Base-by-base conservation (phyloP, 2,113 vertebrate species). In the Gopherus flavomarginatus region DNA sequence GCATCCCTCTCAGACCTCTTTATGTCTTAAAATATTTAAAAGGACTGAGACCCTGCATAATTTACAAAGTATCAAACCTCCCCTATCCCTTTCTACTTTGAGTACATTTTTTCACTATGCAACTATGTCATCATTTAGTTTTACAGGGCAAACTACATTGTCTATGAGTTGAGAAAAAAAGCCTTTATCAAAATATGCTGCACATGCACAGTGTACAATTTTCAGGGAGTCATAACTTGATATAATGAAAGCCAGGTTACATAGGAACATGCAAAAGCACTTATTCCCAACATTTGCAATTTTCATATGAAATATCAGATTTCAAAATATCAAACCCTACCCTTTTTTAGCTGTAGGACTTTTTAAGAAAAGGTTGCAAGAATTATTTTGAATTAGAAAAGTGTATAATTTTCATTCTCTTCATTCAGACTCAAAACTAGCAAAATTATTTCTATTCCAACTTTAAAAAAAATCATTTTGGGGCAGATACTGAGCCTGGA, bases 281-380 rank as follows among this genome's bases (percentile, higher is more conserved):
- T 9, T 92, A 14, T 72, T 85, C 11, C 21, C 86, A 49, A 31
- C 31, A 26, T 26, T 53, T 6, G 50, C 7, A 86, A 0, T 83
- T 85, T 54, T 72, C 78, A 4, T 75, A 84, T 85, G 57, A 72
- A 69, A 1, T 59, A 2, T 78, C 26, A 19, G 0, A 1, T 44
- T 5, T 4, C 17, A 53, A 53, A 53, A 53, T 54, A 54, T 8
- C 53, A 13, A 87, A 53, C 26, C 35, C 16, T 38, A n/a, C 35
- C 14, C 35, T 81, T 3, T 81, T 10, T 86, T 91, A 1, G 0
- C 31, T 77, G 7, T 53, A 13, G 0, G 0, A 6, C 29, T n/a
- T 91, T 59, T 92, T 94, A 14, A 92, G 83, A 84, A 92, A 77
- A 91, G 24, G 1, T 57, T 80, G 16, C 21, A 31, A 83, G 9